phyloP scores from a whole-genome alignment of 2,113 vertebrate species.

The Hippocampus mohnikei region DNA sequence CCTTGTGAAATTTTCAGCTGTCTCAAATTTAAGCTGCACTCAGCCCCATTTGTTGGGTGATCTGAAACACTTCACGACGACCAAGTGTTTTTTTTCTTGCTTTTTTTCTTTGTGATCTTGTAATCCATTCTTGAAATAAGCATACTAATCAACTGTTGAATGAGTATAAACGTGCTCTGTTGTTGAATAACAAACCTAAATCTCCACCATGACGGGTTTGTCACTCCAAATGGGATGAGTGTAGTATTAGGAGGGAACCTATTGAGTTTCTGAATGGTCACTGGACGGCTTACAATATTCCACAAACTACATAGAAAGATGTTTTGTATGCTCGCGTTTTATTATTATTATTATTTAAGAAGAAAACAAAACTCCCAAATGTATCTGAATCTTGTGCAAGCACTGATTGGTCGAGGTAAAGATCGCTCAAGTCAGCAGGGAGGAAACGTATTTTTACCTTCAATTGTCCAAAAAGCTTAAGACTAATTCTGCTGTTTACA shows the following conservation, averaged over 20 bases:
- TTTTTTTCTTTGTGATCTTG: not conserved
- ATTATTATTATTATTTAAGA: conserved; percentile 44
- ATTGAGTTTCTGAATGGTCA: conserved; percentile 56
- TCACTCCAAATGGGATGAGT: conserved; percentile 35
- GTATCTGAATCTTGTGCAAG: conserved; percentile 61
- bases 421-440: conserved; percentile 27
- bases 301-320: conserved; percentile 34
- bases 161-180: not conserved
- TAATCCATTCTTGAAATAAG: conserved; percentile 17
- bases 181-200: not conserved
- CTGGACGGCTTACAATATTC: conserved; percentile 55
- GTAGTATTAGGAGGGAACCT: conserved; percentile 70
- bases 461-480: conserved; percentile 57
- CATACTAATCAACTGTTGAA: not conserved
- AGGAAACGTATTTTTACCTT: conserved; percentile 50
- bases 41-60: conserved; percentile 37
- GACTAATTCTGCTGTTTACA: conserved; percentile 59
- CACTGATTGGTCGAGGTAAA: conserved; percentile 54
- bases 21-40: conserved; percentile 52
- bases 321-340: conserved; percentile 48
- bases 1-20: conserved; percentile 50
- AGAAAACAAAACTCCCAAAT: conserved; percentile 58
- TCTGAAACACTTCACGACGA: not conserved
- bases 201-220: not conserved
- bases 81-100: not conserved